Evolutionary conservation across 2,797 vertebrate genomes (phyloP), one percentile per base, ranked within the genome.

Genomic region (Tarsius wallacei): DNA sequence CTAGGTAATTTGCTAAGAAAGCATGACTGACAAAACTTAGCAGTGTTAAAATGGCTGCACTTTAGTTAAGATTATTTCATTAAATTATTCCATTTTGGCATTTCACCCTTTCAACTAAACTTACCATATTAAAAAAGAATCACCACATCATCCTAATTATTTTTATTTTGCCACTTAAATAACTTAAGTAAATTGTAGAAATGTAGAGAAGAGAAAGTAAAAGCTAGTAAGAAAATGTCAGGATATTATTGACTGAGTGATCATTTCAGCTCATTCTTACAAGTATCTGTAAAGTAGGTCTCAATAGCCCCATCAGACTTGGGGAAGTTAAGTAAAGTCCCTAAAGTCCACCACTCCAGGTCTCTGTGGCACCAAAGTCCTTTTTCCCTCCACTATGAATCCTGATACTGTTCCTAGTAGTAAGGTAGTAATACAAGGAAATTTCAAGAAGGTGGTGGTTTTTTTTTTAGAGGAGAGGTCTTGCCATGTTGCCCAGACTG

Each of bases 121-220:
- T 42, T 42, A 42, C 7, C 42, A 42, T 42, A 42, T 42, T 42
- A 42, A 42, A 42, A 42, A 47, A 88, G 70, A 59, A 57, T 64
- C 22, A 92, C 51, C 11, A 71, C 2, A 51, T 7, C 28, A 36
- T 64, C 28, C 61, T 86, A 92, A 70, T 55, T 92, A 77, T 59
- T 74, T 55, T 93, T 85, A 53, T 89, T 53, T 91, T 82, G 16
- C 4, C 55, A 76, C 9, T 90, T 77, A 86, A 76, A 49, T 85
- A 47, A 57, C 76, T 76, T 86, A 81, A 76, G 31, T 36, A 47
- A 94, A 59, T 10, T 89, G 24, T 8, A 42, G 31, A 92, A 94
- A 76, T 22, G 49, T 86, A 22, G 36, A 84, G 47, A 26, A 36
- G 19, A 84, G 2, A 80, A 91, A 81, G 4, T 51, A 70, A 90